These are phyloP conservation scores for Rhynchotus rufescens DNA, from an alignment of 2,797 vertebrate species.

Conservation along the genomic window DNA sequence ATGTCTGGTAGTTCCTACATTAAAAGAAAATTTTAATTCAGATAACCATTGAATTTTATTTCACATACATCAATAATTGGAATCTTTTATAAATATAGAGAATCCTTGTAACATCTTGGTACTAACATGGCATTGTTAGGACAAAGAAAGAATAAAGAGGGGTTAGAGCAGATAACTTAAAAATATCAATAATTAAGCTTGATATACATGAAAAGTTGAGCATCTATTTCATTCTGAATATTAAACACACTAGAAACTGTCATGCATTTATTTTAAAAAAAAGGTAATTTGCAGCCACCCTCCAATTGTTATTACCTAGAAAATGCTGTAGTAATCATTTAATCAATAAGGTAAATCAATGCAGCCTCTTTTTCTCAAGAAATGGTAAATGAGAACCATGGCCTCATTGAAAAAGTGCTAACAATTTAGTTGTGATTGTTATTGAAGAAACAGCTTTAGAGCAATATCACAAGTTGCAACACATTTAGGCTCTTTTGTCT, in stretches of 20 bases:
- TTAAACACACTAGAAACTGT: background rate
- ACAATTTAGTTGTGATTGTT: background rate
- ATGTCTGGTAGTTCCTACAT: background rate
- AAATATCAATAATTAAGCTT: background rate
- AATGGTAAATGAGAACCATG: background rate
- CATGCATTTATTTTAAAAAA: background rate
- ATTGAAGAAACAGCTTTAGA: background rate
- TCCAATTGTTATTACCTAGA: background rate
- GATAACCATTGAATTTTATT: background rate
- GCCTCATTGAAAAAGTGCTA: background rate
- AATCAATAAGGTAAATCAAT: background rate
- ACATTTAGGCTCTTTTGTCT: background rate
- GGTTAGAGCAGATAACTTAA: background rate
- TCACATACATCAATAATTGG: background rate
- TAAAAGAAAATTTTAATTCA: background rate
- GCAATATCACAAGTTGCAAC: background rate
- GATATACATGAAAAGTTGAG: background rate
- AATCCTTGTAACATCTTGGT: background rate
- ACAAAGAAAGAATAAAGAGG: background rate
- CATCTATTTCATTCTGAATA: background rate
- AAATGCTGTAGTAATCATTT: background rate
- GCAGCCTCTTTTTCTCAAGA: background rate
- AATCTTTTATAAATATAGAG: background rate
- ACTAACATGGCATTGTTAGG: background rate
- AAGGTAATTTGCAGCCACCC: background rate